Conservation (phyloP, 2,113 vertebrate genomes). For the Promerops cafer region DNA sequence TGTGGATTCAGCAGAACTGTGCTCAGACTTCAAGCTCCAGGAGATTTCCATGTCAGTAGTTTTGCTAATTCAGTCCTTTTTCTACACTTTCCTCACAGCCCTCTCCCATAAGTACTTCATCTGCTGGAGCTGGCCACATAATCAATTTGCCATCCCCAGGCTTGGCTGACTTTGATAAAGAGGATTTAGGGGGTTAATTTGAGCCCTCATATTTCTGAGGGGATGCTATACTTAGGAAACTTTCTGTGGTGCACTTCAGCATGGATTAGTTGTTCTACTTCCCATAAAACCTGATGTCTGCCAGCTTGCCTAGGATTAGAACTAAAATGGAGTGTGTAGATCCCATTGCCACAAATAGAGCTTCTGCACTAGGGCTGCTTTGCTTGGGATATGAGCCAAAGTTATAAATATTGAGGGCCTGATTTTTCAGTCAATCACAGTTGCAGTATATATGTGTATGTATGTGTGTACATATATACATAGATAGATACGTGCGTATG, state of each 20-base stretch:
- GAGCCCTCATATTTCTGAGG: constrained; percentile 50
- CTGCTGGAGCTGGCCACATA: background rate
- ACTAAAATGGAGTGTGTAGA: constrained; percentile 51
- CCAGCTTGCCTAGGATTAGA: constrained; percentile 60
- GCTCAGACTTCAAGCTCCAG: background rate
- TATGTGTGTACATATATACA: background rate
- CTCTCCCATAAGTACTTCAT: constrained; percentile 5
- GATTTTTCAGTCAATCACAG: constrained; percentile 23
- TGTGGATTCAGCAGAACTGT: background rate
- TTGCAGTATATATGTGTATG: background rate
- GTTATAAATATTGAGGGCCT: constrained; percentile 58
- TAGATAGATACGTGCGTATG: background rate
- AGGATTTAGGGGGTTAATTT: constrained; percentile 59
- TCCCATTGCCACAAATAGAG: constrained; percentile 57
- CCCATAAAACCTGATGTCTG: constrained; percentile 62
- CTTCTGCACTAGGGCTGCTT: constrained; percentile 33
- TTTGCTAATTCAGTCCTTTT: background rate
- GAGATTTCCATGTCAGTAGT: background rate
- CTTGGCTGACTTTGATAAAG: constrained; percentile 58
- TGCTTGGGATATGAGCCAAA: constrained; percentile 52
- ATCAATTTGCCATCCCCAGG: constrained; percentile 32
- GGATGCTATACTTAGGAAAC: constrained; percentile 41
- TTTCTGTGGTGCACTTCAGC: constrained; percentile 26
- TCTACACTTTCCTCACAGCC: background rate
- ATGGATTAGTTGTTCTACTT: constrained; percentile 64